Conservation (phyloP, 2,888 invertebrate species). For the Cephalotes varians region DNA sequence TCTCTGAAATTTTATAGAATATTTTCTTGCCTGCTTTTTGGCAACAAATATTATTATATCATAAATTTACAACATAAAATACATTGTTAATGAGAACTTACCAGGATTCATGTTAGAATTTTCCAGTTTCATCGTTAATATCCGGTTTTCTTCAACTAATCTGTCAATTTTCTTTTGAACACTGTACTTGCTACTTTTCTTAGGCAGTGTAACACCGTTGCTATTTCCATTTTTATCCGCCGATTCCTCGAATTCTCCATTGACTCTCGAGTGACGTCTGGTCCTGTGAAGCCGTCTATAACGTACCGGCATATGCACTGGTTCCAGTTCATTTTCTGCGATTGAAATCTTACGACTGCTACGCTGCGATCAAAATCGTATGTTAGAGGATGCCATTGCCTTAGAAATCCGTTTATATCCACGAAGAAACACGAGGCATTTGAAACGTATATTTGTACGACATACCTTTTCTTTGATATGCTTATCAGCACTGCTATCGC, state of each 20-base stretch:
- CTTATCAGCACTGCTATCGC: slow-evolving; percentile 12
- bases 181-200: slow-evolving; percentile 70
- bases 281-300: slow-evolving; percentile 69
- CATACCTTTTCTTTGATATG: slow-evolving; percentile 15
- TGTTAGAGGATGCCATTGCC: neutral
- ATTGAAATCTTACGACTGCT: slow-evolving; percentile 62
- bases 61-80: too few species aligned
- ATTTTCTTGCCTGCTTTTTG: neutral
- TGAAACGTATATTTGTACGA: neutral
- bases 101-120: slow-evolving; percentile 65
- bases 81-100: slow-evolving; percentile 42
- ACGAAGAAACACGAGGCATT: neutral
- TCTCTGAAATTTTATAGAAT: slow-evolving; percentile 56
- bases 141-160: slow-evolving; percentile 72
- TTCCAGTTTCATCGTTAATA: slow-evolving; percentile 67
- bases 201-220: slow-evolving; percentile 61
- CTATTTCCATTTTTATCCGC: slow-evolving; percentile 56
- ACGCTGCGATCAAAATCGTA: slow-evolving; percentile 61
- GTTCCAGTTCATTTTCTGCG: slow-evolving; percentile 70
- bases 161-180: slow-evolving; percentile 73
- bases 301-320: slow-evolving; percentile 67
- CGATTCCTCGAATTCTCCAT: slow-evolving; percentile 51
- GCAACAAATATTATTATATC: neutral
- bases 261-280: slow-evolving; percentile 63
- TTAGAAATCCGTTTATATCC: neutral